phyloP scores from a whole-genome alignment of 1,140 invertebrate species.

The Caenorhabditis elegans region DNA sequence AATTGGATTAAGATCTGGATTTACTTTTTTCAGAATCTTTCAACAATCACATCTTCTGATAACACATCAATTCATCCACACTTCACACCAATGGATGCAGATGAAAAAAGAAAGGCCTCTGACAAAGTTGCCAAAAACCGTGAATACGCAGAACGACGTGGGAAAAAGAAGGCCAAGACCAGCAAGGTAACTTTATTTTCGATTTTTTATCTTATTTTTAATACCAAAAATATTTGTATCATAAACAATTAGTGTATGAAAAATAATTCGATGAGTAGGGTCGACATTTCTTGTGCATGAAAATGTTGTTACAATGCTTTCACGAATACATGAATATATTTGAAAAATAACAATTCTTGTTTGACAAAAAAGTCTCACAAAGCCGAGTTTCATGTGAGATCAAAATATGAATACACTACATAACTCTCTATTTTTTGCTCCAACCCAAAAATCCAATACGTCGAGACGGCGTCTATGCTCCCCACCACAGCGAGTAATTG shows the following conservation, averaged over 20 bases:
- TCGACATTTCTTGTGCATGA: no score
- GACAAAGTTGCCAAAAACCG: slow-evolving; percentile 34
- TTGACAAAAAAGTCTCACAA: not conserved
- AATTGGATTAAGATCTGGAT: no score
- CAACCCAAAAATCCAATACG: not conserved
- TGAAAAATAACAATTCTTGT: no score
- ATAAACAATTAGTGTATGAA: no score
- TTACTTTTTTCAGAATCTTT: not conserved
- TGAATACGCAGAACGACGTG: not conserved
- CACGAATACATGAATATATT: no score
- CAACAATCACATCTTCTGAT: not conserved
- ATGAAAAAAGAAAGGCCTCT: slow-evolving; percentile 32
- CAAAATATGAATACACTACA: not conserved
- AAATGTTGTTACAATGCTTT: no score
- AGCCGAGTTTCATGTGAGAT: not conserved
- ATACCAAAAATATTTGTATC: no score
- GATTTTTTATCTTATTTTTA: not conserved
- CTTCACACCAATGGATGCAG: not conserved
- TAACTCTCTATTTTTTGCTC: not conserved
- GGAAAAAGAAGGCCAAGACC: slow-evolving; percentile 34
- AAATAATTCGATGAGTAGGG: no score
- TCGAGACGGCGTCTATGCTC: not conserved
- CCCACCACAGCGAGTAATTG: slow-evolving; percentile 1
- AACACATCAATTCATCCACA: not conserved
- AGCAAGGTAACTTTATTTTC: not conserved